These are phyloP conservation scores for human DNA, from an alignment of 2,113 vertebrate species.

Conservation along the genomic window DNA sequence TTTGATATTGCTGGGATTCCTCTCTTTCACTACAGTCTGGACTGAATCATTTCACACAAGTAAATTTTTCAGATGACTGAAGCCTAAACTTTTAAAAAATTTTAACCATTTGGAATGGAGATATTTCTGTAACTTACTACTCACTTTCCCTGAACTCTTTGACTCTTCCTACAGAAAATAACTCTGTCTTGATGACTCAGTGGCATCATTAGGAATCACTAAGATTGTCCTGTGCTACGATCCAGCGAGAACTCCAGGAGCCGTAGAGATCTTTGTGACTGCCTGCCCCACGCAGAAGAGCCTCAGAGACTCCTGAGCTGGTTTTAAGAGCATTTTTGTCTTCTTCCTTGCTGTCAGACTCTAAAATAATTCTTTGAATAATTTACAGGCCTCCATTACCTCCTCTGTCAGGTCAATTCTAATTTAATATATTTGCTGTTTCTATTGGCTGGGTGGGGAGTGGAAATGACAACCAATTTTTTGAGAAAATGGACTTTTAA, in stretches of 20 bases:
- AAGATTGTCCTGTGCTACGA: rapidly evolving
- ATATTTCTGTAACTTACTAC: background rate
- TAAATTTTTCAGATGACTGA: conserved; percentile 57
- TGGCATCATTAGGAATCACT: rapidly evolving
- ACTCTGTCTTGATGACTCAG: background rate
- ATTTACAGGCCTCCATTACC: background rate
- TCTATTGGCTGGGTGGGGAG: background rate
- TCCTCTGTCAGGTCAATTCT: background rate
- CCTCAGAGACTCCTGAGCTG: background rate
- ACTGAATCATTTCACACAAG: conserved; percentile 1
- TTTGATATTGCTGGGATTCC: background rate
- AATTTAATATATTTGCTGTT: background rate
- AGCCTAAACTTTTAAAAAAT: conserved; percentile 24
- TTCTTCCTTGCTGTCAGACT: background rate
- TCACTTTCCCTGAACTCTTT: background rate
- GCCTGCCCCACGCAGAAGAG: background rate
- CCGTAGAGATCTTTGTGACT: rapidly evolving
- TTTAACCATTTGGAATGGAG: conserved; percentile 26
- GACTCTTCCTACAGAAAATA: background rate
- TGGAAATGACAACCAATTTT: background rate
- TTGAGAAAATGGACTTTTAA: background rate
- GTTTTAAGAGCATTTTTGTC: background rate
- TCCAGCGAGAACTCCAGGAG: no score
- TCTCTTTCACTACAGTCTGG: background rate
- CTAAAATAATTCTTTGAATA: background rate